Evolutionary conservation across 2,888 invertebrate species (phyloP).

Genomic region (Dynastes maya): DNA sequence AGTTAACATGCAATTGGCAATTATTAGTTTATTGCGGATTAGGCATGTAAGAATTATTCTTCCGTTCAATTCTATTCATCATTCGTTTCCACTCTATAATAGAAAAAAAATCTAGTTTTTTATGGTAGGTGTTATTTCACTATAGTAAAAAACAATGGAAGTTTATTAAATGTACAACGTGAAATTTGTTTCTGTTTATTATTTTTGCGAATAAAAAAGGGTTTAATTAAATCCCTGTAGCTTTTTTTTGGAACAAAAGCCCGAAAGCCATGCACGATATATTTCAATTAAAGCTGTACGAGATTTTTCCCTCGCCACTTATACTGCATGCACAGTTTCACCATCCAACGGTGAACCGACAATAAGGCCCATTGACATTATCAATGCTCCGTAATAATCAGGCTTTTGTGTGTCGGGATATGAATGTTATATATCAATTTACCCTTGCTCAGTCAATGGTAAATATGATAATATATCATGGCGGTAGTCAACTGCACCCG

Average conservation of each 20-base stretch:
- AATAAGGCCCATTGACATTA: slow-evolving; percentile 61
- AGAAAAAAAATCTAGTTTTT: no score
- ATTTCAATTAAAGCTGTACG: slow-evolving; percentile 13
- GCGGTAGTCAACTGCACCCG: slow-evolving; percentile 60
- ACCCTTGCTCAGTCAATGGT: slow-evolving; percentile 63
- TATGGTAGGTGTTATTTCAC: no score
- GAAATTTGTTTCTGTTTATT: no score
- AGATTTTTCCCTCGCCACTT: slow-evolving; percentile 27
- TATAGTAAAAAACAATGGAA: no score
- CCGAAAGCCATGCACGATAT: neutral
- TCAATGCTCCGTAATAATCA: slow-evolving; percentile 62
- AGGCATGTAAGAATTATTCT: no score
- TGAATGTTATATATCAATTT: slow-evolving; percentile 64
- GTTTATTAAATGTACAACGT: no score
- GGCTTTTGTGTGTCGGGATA: slow-evolving; percentile 61
- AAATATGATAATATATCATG: slow-evolving; percentile 64
- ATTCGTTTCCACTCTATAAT: no score
- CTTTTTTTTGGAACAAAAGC: slow-evolving; percentile 1
- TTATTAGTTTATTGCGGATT: no score
- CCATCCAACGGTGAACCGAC: slow-evolving; percentile 52
- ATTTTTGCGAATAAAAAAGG: neutral
- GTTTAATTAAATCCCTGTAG: neutral
- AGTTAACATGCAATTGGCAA: no score
- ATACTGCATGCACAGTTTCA: neutral
- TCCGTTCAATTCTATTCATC: no score